Percentiles rank a stretch among this genome's conserved stretches.
Conservation (phyloP, 2,113 vertebrate genomes). For the Hippocampus abdominalis region DNA sequence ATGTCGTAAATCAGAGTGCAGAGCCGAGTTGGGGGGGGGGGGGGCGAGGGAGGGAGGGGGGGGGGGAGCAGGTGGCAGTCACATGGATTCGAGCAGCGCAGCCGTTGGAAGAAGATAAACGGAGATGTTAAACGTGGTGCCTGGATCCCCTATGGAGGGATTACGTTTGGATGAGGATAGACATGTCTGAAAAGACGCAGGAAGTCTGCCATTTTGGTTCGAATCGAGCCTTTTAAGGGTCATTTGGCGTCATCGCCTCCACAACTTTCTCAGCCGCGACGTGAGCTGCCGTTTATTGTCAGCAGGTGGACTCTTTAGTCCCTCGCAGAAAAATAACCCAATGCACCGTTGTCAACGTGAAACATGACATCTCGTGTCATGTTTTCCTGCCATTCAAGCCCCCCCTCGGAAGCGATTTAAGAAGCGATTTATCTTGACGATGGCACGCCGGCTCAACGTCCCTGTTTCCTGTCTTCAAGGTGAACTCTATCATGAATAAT, state of each 20-base stretch:
- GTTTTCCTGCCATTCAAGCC: not conserved
- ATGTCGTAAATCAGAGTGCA: conserved; percentile 50
- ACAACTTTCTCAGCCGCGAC: not conserved
- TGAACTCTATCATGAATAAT: not conserved
- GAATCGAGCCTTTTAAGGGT: not conserved
- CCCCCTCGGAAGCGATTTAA: not conserved
- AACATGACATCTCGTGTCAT: not conserved
- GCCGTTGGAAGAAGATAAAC: conserved; percentile 35
- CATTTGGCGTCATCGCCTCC: not conserved
- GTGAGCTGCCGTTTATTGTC: not conserved
- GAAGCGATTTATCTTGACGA: not conserved
- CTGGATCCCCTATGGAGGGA: conserved; percentile 31
- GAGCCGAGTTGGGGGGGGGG: conserved; percentile 12
- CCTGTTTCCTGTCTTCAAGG: not conserved
- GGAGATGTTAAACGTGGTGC: conserved; percentile 53
- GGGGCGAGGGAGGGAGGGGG: not conserved
- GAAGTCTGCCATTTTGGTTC: not conserved
- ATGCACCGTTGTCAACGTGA: not conserved
- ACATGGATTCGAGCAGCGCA: conserved; percentile 1
- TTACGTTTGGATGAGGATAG: conserved; percentile 36
- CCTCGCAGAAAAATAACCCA: not conserved
- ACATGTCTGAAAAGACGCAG: not conserved
- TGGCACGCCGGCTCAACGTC: not conserved
- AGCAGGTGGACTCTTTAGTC: not conserved
- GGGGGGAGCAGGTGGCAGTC: not conserved